These are phyloP conservation scores for Callopanchax toddi DNA, from an alignment of 2,113 vertebrate species.

Conservation along the genomic window DNA sequence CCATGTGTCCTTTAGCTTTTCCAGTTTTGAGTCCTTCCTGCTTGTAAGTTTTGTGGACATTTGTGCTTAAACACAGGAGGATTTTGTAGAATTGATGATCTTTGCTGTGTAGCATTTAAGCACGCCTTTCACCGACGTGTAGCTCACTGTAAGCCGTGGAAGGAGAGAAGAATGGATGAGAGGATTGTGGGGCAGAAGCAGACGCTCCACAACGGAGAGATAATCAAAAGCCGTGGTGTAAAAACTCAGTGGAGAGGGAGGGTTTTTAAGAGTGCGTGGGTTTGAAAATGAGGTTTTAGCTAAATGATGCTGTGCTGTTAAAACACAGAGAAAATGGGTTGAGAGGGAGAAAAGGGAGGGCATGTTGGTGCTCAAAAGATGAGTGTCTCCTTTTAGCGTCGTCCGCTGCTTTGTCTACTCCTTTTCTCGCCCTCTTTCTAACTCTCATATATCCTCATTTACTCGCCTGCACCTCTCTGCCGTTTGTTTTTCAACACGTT, in stretches of 20 bases:
- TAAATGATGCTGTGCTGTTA: slow-evolving; percentile 30
- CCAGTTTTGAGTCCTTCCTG: slow-evolving; percentile 2
- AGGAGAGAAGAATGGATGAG: too few species aligned
- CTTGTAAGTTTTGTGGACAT: slow-evolving; percentile 39
- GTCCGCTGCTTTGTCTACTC: slow-evolving; percentile 25
- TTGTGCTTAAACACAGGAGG: slow-evolving; percentile 29
- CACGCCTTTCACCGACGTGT: too few species aligned
- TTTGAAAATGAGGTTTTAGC: slow-evolving; percentile 6
- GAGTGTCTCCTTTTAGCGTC: slow-evolving; percentile 42
- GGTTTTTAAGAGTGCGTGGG: slow-evolving; percentile 10
- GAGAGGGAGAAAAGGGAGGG: not conserved
- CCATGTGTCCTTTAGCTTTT: too few species aligned
- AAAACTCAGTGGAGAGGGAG: slow-evolving; percentile 14
- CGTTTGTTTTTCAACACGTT: slow-evolving; percentile 16
- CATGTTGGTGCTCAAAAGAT: slow-evolving; percentile 27
- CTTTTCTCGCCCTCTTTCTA: slow-evolving; percentile 29
- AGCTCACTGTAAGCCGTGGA: too few species aligned
- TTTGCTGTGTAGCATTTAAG: too few species aligned
- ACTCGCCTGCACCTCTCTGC: slow-evolving; percentile 25
- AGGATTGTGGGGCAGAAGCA: not conserved
- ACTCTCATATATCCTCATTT: slow-evolving; percentile 44
- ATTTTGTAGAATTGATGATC: too few species aligned
- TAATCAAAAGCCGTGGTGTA: slow-evolving; percentile 31
- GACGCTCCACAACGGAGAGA: slow-evolving; percentile 12
- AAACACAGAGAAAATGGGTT: slow-evolving; percentile 23